A percentile compares a stretch with the other conserved stretches of the same genome.
phyloP scores from a whole-genome alignment of 2,888 invertebrate genomes.

The Cetonia aurata region DNA sequence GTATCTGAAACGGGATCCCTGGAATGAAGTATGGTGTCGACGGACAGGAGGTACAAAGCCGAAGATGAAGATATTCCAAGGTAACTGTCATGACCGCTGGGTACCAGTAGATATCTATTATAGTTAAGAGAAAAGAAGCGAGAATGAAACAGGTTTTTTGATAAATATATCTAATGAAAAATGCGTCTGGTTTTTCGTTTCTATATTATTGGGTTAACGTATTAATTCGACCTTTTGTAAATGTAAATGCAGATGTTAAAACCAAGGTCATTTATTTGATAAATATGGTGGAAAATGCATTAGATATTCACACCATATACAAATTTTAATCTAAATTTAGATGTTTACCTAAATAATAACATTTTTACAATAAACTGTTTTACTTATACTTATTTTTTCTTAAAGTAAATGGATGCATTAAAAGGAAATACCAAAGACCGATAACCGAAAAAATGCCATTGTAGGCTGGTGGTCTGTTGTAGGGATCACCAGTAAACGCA shows the following conservation, averaged over 20 bases:
- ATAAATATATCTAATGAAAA: constrained; percentile 51
- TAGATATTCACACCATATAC: not conserved
- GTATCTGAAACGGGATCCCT: constrained; percentile 55
- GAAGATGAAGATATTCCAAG: constrained; percentile 53
- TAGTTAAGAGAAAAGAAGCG: constrained; percentile 21
- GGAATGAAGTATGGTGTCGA: constrained; percentile 53
- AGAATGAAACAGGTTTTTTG: constrained; percentile 51
- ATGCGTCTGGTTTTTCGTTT: constrained; percentile 47
- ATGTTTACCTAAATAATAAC: too few relatives aligned
- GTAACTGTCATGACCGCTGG: constrained; percentile 44
- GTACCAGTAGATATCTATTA: constrained; percentile 16
- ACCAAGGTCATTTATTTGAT: not conserved
- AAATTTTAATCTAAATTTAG: too few relatives aligned
- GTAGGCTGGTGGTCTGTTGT: too few relatives aligned
- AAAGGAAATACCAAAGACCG: too few relatives aligned
- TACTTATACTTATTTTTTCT: too few relatives aligned
- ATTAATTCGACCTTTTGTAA: constrained; percentile 3
- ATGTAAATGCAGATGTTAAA: not conserved
- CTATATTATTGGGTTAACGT: constrained; percentile 11
- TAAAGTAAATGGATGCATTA: too few relatives aligned
- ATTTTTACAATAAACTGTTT: too few relatives aligned
- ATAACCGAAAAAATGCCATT: too few relatives aligned
- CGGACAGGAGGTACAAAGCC: constrained; percentile 53
- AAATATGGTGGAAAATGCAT: too few relatives aligned
- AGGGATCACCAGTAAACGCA: too few relatives aligned